Evolutionary conservation across 2,888 invertebrate species (phyloP), one percentile per base, ranked within the genome.

Genomic region (Ferdinandea cuprea): DNA sequence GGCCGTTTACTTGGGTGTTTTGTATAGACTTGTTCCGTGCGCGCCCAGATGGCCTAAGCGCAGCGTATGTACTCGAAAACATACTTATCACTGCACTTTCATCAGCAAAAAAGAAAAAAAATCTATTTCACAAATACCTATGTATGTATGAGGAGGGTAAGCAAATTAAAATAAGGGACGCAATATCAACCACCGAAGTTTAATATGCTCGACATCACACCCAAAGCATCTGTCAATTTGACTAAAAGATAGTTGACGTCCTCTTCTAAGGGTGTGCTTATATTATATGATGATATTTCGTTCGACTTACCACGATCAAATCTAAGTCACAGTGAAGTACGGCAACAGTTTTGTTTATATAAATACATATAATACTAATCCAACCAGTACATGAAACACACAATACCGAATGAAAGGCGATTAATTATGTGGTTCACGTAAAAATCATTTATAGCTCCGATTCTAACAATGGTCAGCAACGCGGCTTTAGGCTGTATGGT

Each of bases 391-490:
- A 32, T 7, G 1, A 35, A 61, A 48, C 56, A 59, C 61, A 52
- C 17, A 44, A n/a, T 44, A 28, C 61, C 44, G 44, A 44, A 32
- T 17, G 25, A 52, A 30, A 44, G 40, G 19, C 71, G 65, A 81
- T 81, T 81, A 81, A 81, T 81, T 76, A 81, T 81, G 81, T 81
- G 48, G 81, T 66, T 71, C 81, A 81, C 81, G 81, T 81, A 71
- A 58, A 65, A 46, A 61, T 28, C 61, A 32, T 65, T 78, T 72
- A 63, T 63, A 74, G 68, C 61, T 69, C 69, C 54, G 59, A 77
- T 77, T 81, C 71, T 81, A 81, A 61, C 81, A 81, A 77, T 81
- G 76, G 76, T 81, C 81, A 72, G 48, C 46, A 72, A 46, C 46
- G 50, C 44, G 44, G 44, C 44, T 44, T 44, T 19, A 44, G 19